These are phyloP conservation scores for Tribolium freemani DNA, from an alignment of 2,888 invertebrate genomes.

Conservation along the genomic window DNA sequence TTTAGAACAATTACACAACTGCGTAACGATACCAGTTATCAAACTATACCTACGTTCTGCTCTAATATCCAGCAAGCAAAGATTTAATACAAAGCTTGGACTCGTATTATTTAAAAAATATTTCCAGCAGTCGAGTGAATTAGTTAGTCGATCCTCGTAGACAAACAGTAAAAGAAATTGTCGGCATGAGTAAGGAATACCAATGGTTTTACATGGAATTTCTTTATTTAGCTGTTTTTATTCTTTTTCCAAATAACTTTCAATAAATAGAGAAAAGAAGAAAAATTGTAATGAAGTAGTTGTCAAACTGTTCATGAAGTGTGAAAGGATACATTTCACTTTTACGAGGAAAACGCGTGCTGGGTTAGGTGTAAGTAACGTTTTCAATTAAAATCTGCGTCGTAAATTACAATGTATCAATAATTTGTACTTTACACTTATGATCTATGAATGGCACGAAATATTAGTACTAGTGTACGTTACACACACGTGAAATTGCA, in stretches of 20 bases:
- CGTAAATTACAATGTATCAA: not conserved
- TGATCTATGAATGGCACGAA: not conserved
- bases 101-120: not conserved
- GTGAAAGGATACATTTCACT: conserved; percentile 34
- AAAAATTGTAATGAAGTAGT: conserved; percentile 8
- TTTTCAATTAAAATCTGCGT: conserved; percentile 15
- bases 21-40: not conserved
- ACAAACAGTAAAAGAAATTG: conserved; percentile 27
- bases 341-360: conserved; percentile 35
- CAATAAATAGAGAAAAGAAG: not conserved
- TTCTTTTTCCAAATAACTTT: conserved; percentile 16
- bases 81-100: not conserved
- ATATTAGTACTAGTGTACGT: not conserved
- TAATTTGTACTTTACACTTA: not conserved
- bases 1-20: not conserved
- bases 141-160: not conserved
- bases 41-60: conserved; percentile 14
- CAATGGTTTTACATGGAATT: conserved; percentile 3
- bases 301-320: conserved; percentile 22
- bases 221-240: conserved; percentile 3
- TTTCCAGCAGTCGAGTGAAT: not conserved
- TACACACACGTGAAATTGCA: not conserved
- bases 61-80: conserved; percentile 2
- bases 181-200: conserved; percentile 14
- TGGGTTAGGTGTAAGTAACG: conserved; percentile 4